Evolutionary conservation across 2,113 vertebrate species (phyloP).

Genomic region (Anthoscopus minutus): DNA sequence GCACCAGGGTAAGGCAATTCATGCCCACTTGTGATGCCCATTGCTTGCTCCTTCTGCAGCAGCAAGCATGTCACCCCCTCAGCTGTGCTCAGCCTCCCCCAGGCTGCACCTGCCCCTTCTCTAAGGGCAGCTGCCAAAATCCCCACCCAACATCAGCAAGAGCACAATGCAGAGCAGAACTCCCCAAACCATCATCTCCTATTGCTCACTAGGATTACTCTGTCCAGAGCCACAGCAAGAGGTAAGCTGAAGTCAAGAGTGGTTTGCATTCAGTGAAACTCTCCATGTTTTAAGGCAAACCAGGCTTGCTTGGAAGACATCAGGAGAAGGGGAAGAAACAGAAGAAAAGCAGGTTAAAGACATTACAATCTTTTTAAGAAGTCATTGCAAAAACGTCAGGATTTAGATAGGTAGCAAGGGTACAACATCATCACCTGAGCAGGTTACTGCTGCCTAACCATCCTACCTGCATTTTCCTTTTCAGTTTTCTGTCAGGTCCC

Average conservation of each 20-base stretch:
- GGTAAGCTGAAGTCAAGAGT: background rate
- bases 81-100: background rate
- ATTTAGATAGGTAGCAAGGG: background rate
- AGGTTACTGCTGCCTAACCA: background rate
- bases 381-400: background rate
- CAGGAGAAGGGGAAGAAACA: background rate
- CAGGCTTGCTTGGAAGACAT: background rate
- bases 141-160: background rate
- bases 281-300: background rate
- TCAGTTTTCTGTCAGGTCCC: background rate
- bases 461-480: background rate
- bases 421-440: background rate
- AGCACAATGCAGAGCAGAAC: background rate
- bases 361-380: background rate
- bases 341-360: background rate
- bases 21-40: background rate
- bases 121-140: background rate
- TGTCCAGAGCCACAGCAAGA: background rate
- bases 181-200: background rate
- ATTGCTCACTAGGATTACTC: background rate
- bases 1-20: background rate
- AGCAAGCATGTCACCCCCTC: background rate
- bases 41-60: background rate
- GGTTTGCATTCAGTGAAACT: background rate
- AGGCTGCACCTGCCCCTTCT: background rate